phyloP scores from a whole-genome alignment of 2,113 vertebrate species.

The Sinocyclocheilus rhinocerous region DNA sequence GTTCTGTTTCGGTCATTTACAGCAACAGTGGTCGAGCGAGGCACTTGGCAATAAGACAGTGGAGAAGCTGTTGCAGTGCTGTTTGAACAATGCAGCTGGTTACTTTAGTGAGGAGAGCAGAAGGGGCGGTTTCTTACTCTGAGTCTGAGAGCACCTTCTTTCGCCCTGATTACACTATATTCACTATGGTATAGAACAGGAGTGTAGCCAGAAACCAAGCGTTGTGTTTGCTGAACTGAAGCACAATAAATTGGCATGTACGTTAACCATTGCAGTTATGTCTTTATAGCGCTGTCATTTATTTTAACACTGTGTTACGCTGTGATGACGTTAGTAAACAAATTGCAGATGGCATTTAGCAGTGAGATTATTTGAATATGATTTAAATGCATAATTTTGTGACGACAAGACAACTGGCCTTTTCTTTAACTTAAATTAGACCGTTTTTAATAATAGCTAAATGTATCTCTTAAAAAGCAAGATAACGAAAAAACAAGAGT shows the following conservation, averaged over 20 bases:
- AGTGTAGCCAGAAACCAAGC: neutral
- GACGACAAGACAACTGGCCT: neutral
- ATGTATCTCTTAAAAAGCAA: neutral
- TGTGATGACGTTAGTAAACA: neutral
- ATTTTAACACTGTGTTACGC: neutral
- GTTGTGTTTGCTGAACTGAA: neutral
- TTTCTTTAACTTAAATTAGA: neutral
- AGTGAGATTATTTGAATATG: neutral
- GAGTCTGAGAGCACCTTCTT: neutral
- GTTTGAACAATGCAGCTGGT: constrained; percentile 11
- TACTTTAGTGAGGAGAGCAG: neutral
- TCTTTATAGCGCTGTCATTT: neutral
- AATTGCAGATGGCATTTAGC: neutral
- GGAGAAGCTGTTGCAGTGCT: neutral
- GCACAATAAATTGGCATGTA: neutral
- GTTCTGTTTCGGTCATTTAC: neutral
- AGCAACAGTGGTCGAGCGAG: neutral
- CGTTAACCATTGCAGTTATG: neutral
- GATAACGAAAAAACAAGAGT: neutral
- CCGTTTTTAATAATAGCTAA: neutral
- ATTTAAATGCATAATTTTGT: neutral
- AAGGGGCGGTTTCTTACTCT: neutral
- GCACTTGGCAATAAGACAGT: neutral
- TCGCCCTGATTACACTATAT: neutral
- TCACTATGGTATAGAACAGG: too few relatives aligned